Percentiles rank a stretch among this genome's conserved stretches.
These are phyloP conservation scores for Tetramorium alpestre DNA, from an alignment of 1,140 invertebrate genomes.

Conservation along the genomic window DNA sequence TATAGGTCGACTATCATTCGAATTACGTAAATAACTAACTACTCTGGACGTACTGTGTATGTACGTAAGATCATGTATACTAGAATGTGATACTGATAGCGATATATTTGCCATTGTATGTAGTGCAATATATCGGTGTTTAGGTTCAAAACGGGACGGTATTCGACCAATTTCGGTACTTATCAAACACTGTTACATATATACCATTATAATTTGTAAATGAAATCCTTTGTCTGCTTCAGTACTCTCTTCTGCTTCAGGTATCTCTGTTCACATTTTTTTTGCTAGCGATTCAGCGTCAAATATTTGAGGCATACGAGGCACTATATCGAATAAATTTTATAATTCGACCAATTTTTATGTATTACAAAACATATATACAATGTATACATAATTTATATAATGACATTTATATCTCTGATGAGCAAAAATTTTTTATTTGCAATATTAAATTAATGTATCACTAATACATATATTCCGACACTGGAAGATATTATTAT, in stretches of 20 bases:
- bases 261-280: slow-evolving; percentile 9
- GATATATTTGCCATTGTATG: slow-evolving; percentile 21
- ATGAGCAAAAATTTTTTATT: not conserved
- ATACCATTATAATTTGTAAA: slow-evolving; percentile 36
- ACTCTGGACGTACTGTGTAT: not conserved
- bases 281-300: not conserved
- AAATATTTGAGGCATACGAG: not conserved
- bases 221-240: slow-evolving; percentile 31
- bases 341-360: not conserved
- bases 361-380: too few species aligned
- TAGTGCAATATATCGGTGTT: not conserved
- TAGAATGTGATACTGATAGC: slow-evolving; percentile 9
- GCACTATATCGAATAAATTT: not conserved
- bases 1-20: not conserved
- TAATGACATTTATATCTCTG: too few species aligned
- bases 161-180: slow-evolving; percentile 40
- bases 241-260: not conserved
- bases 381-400: too few species aligned
- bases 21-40: not conserved
- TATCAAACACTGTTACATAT: slow-evolving; percentile 17
- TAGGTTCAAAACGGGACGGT: not conserved
- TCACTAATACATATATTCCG: not conserved
- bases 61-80: not conserved
- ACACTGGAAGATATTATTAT: not conserved
- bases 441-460: not conserved